Percentiles rank a stretch among this genome's conserved stretches.
Conservation (phyloP, 2,888 invertebrate species). For the Napeogenes inachia region DNA sequence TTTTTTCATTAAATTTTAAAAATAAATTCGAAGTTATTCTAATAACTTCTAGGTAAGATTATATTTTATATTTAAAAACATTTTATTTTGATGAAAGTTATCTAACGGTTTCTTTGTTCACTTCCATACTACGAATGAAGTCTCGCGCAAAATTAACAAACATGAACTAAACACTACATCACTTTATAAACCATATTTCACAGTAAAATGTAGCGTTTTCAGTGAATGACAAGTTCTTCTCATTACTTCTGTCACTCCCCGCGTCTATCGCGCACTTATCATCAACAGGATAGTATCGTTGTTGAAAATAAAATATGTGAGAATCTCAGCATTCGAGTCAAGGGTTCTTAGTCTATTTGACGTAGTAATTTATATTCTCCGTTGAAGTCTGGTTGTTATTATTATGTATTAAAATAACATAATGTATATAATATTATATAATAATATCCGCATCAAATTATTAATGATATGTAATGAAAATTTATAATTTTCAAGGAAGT, state of each 20-base stretch:
- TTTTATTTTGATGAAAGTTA: slow-evolving; percentile 22
- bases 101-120: slow-evolving; percentile 19
- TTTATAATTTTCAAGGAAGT: slow-evolving; percentile 9
- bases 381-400: not conserved
- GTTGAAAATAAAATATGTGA: slow-evolving; percentile 35
- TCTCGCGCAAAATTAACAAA: slow-evolving; percentile 19
- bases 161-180: slow-evolving; percentile 29
- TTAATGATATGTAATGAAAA: too few species aligned
- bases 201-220: slow-evolving; percentile 29
- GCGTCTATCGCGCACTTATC: slow-evolving; percentile 33
- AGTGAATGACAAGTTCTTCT: slow-evolving; percentile 34
- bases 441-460: not conserved
- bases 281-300: slow-evolving; percentile 33
- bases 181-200: slow-evolving; percentile 25
- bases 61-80: slow-evolving; percentile 8
- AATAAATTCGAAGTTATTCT: too few species aligned
- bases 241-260: slow-evolving; percentile 34
- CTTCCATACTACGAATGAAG: slow-evolving; percentile 19
- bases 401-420: not conserved
- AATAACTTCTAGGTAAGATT: too few species aligned
- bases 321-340: slow-evolving; percentile 29
- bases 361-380: slow-evolving; percentile 13
- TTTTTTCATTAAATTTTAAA: too few species aligned
- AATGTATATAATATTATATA: not conserved
- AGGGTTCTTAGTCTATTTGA: slow-evolving; percentile 25